Base-by-base conservation (phyloP, 2,113 vertebrate genomes). In the Psilopsiagon aymara region DNA sequence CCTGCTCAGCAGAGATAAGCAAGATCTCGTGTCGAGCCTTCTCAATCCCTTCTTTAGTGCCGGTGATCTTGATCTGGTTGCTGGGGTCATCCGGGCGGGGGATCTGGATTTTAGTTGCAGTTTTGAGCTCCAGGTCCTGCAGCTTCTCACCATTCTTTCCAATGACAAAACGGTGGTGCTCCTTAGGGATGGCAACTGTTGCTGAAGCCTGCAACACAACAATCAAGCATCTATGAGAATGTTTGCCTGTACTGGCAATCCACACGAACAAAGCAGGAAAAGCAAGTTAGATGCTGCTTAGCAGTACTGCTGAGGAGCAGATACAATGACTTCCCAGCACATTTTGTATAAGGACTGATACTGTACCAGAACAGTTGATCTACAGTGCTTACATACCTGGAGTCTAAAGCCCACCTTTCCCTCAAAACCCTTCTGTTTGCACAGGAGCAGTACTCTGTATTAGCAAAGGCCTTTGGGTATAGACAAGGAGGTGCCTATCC, bases 71-170 rank as follows among this genome's bases (percentile, higher is more conserved):
- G 97, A 99, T 99, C 98, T 99, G 99, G 98, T 99, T 99, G 98
- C 99, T 99, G 98, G 98, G 97, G 97, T 99, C 99, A 29, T 99
- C 99, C 4, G 99, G 99, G 97, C 99, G 98, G 85, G 99, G 99
- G 97, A 99, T 99, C 98, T 99, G 99, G 98, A 99, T 99, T 98
- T 99, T 99, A 95, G 99, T 99, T 97, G 99, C 99, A 73, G 99
- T 99, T 98, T 99, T 99, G 68, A 99, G 98, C 97, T 99, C 99
- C 23, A 99, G 98, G 97, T 99, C 99, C 98, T 99, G 99, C 86
- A 99, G 98, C 96, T 99, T 99, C 98, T 99, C 99, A 86, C 99
- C 99, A 6, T 99, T 99, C 97, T 99, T 99, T 93, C 99, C 99
- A 35, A 99, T 99, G 86, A 99, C 99, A 98, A 99, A 99, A 94